Evolutionary conservation across 2,113 vertebrate genomes (phyloP), one percentile per base, ranked within the genome.

Genomic region (Melanotaenia duboulayi): DNA sequence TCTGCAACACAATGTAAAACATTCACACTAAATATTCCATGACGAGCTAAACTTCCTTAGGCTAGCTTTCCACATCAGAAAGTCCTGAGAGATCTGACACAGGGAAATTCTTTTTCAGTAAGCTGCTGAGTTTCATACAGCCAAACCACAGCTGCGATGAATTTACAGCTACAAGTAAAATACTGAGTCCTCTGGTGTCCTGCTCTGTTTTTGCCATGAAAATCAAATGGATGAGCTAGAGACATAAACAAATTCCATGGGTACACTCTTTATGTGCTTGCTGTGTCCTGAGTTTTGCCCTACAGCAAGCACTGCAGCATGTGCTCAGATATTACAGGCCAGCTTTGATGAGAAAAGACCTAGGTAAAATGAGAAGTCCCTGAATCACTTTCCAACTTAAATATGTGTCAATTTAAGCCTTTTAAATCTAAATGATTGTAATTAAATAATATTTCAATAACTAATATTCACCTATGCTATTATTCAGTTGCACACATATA

Each of bases 151-250:
- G 28, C 25, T 51, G n/a, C 24, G 23, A 25, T 42, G 32, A 67
- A 81, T 69, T 19, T 49, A 6, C 28, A 50, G 73, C 51, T 49
- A 23, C 65, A 71, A 64, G 64, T 50, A 28, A 66, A 65, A 56
- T 24, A 3, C 23, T 35, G 25, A 20, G 13, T 44, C 48, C 49
- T 70, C 59, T 8, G 44, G 71, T 24, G 71, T 63, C 67, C 37
- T 64, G 50, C 46, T 72, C 56, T 28, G 68, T 81, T 65, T 48
- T 81, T 54, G 40, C 52, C 46, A 63, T 70, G 54, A 59, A 75
- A 55, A 74, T 8, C 37, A 8, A 3, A 61, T 59, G 55, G 50
- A 76, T 54, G 51, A 40, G 14, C 46, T 35, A 20, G 40, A 64
- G 60, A 58, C 35, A 71, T 10, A 32, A 57, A 28, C 37, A 7